These are phyloP conservation scores for Cheilosia scutellata DNA, from an alignment of 2,888 invertebrate species.

Conservation along the genomic window DNA sequence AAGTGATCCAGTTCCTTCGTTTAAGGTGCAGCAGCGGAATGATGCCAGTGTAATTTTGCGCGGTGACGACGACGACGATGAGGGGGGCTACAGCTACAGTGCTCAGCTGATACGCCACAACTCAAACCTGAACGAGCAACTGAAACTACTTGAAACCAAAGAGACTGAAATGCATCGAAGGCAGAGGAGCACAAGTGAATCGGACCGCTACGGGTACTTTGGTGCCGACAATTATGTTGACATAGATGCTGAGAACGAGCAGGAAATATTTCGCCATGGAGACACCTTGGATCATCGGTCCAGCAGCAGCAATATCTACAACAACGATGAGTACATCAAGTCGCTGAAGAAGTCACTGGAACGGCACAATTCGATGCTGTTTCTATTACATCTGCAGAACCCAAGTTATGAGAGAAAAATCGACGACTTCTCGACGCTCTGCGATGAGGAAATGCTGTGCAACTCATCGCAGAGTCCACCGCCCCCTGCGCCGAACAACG, in stretches of 20 bases:
- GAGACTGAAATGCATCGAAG: conserved; percentile 82
- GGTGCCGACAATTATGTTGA: conserved; percentile 73
- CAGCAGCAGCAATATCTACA: conserved; percentile 81
- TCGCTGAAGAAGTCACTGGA: conserved; percentile 82
- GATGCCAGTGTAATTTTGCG: conserved; percentile 53
- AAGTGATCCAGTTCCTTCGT: conserved; percentile 25
- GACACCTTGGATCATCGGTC: conserved; percentile 50
- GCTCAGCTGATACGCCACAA: conserved; percentile 81
- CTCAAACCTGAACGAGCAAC: conserved; percentile 82
- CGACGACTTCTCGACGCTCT: conserved; percentile 76
- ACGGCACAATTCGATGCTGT: conserved; percentile 83
- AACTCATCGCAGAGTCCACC: conserved; percentile 89
- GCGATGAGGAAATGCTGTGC: conserved; percentile 78
- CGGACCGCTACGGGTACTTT: conserved; percentile 55
- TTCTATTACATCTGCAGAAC: conserved; percentile 83
- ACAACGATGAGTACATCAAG: conserved; percentile 83
- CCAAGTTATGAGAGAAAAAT: conserved; percentile 81
- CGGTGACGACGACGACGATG: conserved; percentile 50
- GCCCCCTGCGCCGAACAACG: conserved; percentile 92
- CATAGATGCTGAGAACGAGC: conserved; percentile 74
- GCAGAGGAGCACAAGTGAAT: conserved; percentile 71
- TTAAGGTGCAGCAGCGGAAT: conserved; percentile 29
- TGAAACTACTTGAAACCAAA: conserved; percentile 81
- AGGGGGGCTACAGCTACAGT: conserved; percentile 58
- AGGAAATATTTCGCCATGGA: conserved; percentile 69